These are phyloP conservation scores for Peromyscus nudipes DNA, from an alignment of 2,797 vertebrate genomes.

Conservation along the genomic window DNA sequence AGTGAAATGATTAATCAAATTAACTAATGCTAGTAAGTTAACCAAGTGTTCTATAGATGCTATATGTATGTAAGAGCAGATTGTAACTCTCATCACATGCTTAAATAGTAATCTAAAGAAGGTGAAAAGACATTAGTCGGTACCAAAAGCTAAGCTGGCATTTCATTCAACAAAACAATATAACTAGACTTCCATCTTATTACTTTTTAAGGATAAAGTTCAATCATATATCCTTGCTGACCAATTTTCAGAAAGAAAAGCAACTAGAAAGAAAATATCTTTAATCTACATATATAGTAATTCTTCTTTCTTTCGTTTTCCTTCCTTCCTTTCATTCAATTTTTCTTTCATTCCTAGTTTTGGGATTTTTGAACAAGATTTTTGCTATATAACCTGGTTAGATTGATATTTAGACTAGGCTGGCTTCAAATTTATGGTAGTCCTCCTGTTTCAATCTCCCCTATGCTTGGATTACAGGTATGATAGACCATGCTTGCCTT, in stretches of 20 bases:
- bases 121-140: neutral
- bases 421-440: neutral
- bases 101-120: conserved; percentile 41
- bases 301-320: too few species aligned
- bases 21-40: neutral
- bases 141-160: conserved; percentile 31
- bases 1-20: neutral
- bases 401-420: neutral
- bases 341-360: neutral
- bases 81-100: neutral
- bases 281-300: neutral
- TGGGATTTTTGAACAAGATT: neutral
- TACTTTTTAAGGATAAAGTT: conserved; percentile 1
- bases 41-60: neutral
- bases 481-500: neutral
- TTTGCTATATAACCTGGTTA: neutral
- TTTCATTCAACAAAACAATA: conserved; percentile 41
- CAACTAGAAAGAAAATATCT: neutral
- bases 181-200: conserved; percentile 43
- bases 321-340: neutral
- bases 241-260: neutral
- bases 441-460: too few species aligned
- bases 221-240: neutral
- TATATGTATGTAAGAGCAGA: neutral
- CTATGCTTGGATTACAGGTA: neutral